phyloP scores from a whole-genome alignment of 1,140 invertebrate genomes.

The Brachionus rotundiformis region DNA sequence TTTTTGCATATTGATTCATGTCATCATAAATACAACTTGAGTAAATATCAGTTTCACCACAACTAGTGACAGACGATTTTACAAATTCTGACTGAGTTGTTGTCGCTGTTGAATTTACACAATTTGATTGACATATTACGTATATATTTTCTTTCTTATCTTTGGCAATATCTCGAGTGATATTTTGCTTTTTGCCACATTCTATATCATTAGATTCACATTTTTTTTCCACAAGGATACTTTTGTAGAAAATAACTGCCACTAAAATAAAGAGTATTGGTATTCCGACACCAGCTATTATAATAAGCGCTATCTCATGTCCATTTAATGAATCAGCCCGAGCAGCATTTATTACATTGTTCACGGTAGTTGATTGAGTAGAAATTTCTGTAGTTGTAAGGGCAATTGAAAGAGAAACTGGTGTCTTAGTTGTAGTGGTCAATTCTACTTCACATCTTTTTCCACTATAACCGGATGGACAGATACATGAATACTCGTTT shows the following conservation, averaged over 20 bases:
- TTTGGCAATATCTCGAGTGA: neutral
- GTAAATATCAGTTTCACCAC: neutral
- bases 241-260: constrained; percentile 15
- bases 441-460: constrained; percentile 10
- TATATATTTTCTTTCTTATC: constrained; percentile 41
- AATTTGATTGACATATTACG: constrained; percentile 24
- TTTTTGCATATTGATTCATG: constrained; percentile 4
- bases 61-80: neutral
- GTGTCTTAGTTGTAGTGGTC: neutral
- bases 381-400: neutral
- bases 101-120: neutral
- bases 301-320: neutral
- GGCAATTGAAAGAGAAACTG: neutral
- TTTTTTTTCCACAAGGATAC: neutral
- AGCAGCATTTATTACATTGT: neutral
- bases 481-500: constrained; percentile 49
- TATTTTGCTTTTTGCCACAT: neutral
- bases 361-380: neutral
- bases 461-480: constrained; percentile 12
- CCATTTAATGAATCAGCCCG: neutral
- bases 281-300: constrained; percentile 28
- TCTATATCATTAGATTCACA: neutral
- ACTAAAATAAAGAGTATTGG: constrained; percentile 14
- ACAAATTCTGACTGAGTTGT: neutral
- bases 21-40: constrained; percentile 39